Evolutionary conservation across 2,113 vertebrate genomes (phyloP).

Genomic region (Ophiodon elongatus): DNA sequence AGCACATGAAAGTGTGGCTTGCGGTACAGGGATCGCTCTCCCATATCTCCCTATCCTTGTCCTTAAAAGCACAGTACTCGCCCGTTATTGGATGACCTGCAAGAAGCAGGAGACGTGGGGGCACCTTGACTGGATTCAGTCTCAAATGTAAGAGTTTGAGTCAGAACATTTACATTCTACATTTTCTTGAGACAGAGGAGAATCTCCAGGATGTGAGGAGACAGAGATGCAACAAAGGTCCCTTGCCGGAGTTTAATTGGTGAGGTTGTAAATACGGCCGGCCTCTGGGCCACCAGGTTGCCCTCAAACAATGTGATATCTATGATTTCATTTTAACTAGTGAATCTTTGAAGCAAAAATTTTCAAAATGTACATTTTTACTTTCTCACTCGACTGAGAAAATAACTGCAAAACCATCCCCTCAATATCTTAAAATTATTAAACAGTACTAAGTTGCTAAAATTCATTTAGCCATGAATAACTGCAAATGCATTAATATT

Average conservation of each 20-base stretch:
- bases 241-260: too few species aligned
- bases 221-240: too few species aligned
- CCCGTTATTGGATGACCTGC: not conserved
- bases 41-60: rapidly evolving
- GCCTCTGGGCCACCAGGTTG: too few species aligned
- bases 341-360: too few species aligned
- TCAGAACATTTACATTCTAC: not conserved
- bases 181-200: not conserved
- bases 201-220: too few species aligned
- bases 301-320: too few species aligned
- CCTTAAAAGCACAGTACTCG: slow-evolving; percentile 10
- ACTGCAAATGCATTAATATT: not conserved
- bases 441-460: too few species aligned
- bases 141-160: not conserved
- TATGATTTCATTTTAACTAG: too few species aligned
- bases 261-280: too few species aligned
- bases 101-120: not conserved
- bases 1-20: rapidly evolving
- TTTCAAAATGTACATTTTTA: not conserved
- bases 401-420: too few species aligned
- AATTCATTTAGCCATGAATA: too few species aligned
- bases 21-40: rapidly evolving
- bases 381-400: not conserved
- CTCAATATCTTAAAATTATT: too few species aligned
- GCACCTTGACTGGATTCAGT: not conserved